Evolutionary conservation across 2,888 invertebrate genomes (phyloP), one percentile per base, ranked within the genome.

Genomic region (Cerastis leucographa): DNA sequence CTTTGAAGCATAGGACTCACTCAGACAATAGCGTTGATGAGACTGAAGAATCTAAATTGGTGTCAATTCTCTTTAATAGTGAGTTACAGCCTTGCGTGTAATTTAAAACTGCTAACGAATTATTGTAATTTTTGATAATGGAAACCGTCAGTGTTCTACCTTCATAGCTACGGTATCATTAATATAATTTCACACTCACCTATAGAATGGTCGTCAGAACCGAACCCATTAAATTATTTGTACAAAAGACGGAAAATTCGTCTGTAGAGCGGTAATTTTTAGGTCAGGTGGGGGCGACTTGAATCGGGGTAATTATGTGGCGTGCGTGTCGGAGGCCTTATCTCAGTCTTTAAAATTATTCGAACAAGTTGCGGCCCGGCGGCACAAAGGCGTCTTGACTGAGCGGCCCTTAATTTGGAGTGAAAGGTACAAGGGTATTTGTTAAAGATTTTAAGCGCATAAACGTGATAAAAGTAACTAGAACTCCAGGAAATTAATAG

Each of bases 221-320:
- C 71, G 42, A 61, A 72, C 35, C 68, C 44, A 76, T 69, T 69
- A 62, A 64, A 59, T 61, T 56, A 70, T 54, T 61, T n/a, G 29
- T 67, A 72, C 75, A 76, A 86, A 77, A 76, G 78, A 49, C 84
- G 78, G 86, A 84, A 87, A 86, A 86, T 74, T 74, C 66, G 74
- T 65, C 73, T 77, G 88, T 68, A 76, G 61, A 90, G 88, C 89
- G 89, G 88, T 85, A 87, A 90, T 87, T 91, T 90, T 89, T 76
- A 86, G 90, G 89, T 88, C 89, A 91, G 87, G 83, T 81, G 77
- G 85, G 86, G 83, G 78, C 76, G 75, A 71, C 83, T 85, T 80
- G 75, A 89, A 89, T 85, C 83, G 83, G 79, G 81, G 89, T 91
- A 93, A 93, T 93, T 92, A 92, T 86, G 88, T 87, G 83, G 87